Evolutionary conservation across 2,113 vertebrate genomes (phyloP), one percentile per base, ranked within the genome.

Genomic region (Elephas maximus): DNA sequence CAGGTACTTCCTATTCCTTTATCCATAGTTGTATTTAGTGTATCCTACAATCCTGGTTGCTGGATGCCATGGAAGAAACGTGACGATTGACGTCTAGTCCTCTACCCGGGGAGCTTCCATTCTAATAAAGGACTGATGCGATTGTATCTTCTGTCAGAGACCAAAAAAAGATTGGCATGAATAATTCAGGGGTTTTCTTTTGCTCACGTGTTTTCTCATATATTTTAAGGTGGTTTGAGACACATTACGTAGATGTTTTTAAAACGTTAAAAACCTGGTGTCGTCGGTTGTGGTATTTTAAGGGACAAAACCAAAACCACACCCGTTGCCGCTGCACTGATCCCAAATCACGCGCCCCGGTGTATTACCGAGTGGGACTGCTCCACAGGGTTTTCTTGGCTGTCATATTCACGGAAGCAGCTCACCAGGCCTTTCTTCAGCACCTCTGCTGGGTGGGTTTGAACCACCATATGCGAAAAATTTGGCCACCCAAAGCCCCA

Each of bases 181-280:
- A 57, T 81, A 57, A 76, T 80, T 95, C 33, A 74, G 28, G 11
- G 17, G 18, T 60, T 88, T 97, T 67, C 17, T 62, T 28, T 63
- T 37, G 71, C 30, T 65, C 41, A 51, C 44, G 33, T 76, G 94
- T 62, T 85, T 91, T 94, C 30, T 65, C 41, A 51, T 57, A n/a
- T 76, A 95, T 62, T 85, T 91, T 94, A 67, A 88, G 57, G 15
- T 91, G 30, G 12, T 45, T 73, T 76, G 44, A 77, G 45, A 60
- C 23, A 69, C 3, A 77, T 28, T 41, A 17, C 1, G 45, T 41
- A 28, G 9, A 30, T 87, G 51, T 76, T 95, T 93, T 63, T 83
- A 4, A 77, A 93, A 71, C 3, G 2, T 84, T 87, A 93, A 92
- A 82, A 87, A 48, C 74, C 0, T 1, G 86, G 37, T 91, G 37